Conservation (phyloP, 1,140 invertebrate genomes). For the Apocrypta bakeri region DNA sequence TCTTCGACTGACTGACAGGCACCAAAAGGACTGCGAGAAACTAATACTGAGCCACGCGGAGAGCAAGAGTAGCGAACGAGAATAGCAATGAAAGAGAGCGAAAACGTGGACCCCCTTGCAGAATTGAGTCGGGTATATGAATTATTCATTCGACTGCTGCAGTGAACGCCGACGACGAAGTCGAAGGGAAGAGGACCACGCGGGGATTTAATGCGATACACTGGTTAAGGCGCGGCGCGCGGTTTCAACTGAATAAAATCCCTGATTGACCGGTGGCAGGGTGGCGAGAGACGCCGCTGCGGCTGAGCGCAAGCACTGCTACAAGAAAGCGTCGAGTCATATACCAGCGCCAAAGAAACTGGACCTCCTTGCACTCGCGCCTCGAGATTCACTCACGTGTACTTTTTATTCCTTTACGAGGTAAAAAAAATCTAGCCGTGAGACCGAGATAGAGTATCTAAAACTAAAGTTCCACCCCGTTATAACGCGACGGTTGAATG, state of each 20-base stretch:
- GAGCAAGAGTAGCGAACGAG: not conserved
- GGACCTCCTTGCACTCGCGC: not conserved
- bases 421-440: not conserved
- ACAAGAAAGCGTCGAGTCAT: conserved; percentile 63
- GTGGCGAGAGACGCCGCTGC: conserved; percentile 54
- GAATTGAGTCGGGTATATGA: conserved; percentile 42
- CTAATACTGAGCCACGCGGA: not conserved
- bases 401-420: not conserved
- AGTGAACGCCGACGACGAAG: not conserved
- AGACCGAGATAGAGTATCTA: not conserved
- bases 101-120: conserved; percentile 26
- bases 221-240: conserved; percentile 63
- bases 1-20: conserved; percentile 63
- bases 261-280: conserved; percentile 68
- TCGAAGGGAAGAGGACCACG: conserved; percentile 57
- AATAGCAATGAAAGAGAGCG: conserved; percentile 50
- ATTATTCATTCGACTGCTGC: conserved; percentile 37
- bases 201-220: conserved; percentile 66
- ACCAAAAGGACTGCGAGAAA: conserved; percentile 49
- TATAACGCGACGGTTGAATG: not conserved
- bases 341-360: conserved; percentile 42
- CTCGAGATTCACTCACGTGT: not conserved
- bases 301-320: conserved; percentile 10
- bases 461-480: not conserved
- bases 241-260: conserved; percentile 68